phyloP scores from a whole-genome alignment of 2,797 vertebrate genomes.

The Linurgus olivaceus region DNA sequence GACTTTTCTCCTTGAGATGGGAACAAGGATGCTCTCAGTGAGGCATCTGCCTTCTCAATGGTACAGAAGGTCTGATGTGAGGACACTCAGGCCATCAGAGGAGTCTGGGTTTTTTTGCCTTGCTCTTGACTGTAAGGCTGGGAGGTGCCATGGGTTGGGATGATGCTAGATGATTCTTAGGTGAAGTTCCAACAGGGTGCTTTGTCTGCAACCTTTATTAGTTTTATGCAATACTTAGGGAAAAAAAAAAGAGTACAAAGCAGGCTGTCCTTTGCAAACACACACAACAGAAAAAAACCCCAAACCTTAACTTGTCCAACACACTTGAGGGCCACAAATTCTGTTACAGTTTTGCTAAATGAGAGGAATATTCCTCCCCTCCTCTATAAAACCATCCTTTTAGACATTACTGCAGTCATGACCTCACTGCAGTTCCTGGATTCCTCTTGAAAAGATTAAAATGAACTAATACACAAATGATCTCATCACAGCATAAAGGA shows the following conservation, averaged over 20 bases:
- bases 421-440: not conserved
- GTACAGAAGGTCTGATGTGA: not conserved
- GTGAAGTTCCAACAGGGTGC: not conserved
- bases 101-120: not conserved
- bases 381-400: not conserved
- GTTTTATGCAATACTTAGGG: not conserved
- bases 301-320: not conserved
- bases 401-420: slow-evolving; percentile 40
- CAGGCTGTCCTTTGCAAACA: not conserved
- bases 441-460: slow-evolving; percentile 43
- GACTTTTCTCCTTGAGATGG: not conserved
- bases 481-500: slow-evolving; percentile 27
- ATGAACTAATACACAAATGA: slow-evolving; percentile 39
- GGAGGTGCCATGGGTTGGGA: not conserved
- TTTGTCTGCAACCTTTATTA: not conserved
- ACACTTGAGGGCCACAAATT: not conserved
- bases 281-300: not conserved
- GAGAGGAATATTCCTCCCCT: not conserved
- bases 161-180: not conserved
- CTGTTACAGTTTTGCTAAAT: not conserved
- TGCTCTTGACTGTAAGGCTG: not conserved
- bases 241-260: not conserved
- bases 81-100: not conserved
- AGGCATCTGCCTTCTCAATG: not conserved
- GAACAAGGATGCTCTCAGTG: not conserved